Evolutionary conservation across 1,140 invertebrate species (phyloP), one percentile per base, ranked within the genome.

Genomic region (Musca vetustissima): DNA sequence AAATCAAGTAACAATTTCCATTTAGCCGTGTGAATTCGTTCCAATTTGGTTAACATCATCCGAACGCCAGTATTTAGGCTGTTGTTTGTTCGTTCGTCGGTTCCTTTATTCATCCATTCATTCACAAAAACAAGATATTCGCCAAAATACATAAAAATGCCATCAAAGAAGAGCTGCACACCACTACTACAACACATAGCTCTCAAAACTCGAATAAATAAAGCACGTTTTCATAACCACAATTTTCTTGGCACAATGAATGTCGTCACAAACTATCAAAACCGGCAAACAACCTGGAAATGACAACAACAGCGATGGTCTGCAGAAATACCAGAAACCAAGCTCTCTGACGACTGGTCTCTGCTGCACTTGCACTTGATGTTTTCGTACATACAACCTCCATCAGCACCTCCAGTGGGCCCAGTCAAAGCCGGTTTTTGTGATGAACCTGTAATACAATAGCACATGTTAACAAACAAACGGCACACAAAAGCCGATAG

Each of bases 331-430:
- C 53, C 24, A 19, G 9, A 32, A 24, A 21, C 28, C 8, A 36
- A 61, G 9, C 19, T 43, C 3, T 4, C 3, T 4, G 8, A 28
- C 13, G 36, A n/a, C n/a, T 43, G 36, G 28, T 61, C 57, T 21
- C 15, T 36, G 19, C 19, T 61, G 57, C 57, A 61, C 57, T 61
- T 59, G 55, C 55, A 59, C 55, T 59, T 61, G 57, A 21, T 43
- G 36, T 17, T 8, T 17, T 24, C 7, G 9, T 17, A n/a, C n/a
- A 61, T 61, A 28, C 17, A 9, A 59, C 55, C 24, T 28, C 52
- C 53, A 22, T 14, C n/a, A n/a, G n/a, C n/a, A 13, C 53, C 15
- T 3, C 21, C 24, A 55, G n/a, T n/a, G 7, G 7, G 17, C 13
- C 25, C 25, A 14, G 21, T 59, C 24, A 28, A n/a, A 61, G 57